These are phyloP conservation scores for Rhinichthys osculus DNA, from an alignment of 2,797 vertebrate species.

Conservation along the genomic window DNA sequence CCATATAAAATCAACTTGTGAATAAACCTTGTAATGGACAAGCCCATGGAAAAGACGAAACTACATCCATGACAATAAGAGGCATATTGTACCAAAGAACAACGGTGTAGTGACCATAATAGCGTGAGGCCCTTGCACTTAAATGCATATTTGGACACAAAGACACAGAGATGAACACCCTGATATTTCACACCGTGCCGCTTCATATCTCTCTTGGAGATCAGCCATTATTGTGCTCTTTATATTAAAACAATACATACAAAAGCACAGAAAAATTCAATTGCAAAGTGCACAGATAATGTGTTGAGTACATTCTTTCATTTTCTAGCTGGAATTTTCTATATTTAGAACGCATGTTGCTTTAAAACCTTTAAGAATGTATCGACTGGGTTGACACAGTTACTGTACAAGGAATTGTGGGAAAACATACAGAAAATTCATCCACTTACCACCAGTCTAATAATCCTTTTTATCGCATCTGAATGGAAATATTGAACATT, in stretches of 20 bases:
- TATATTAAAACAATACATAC: slow-evolving; percentile 56
- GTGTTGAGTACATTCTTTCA: slow-evolving; percentile 51
- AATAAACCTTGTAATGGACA: slow-evolving; percentile 44
- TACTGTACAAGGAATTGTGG: background rate
- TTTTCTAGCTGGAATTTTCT: slow-evolving; percentile 46
- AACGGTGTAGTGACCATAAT: background rate
- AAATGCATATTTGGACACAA: background rate
- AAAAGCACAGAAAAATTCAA: slow-evolving; percentile 2
- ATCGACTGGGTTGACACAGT: slow-evolving; percentile 47
- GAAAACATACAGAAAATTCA: background rate
- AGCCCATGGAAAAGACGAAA: slow-evolving; percentile 26
- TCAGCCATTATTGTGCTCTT: slow-evolving; percentile 43
- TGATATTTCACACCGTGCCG: background rate
- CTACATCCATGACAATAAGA: slow-evolving; percentile 25
- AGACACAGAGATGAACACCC: background rate
- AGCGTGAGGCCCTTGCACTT: background rate
- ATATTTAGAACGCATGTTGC: slow-evolving; percentile 42
- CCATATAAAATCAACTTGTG: slow-evolving; percentile 58
- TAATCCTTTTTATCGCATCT: background rate
- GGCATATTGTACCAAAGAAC: slow-evolving; percentile 19
- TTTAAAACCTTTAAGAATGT: slow-evolving; percentile 48
- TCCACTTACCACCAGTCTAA: background rate
- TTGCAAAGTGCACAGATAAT: slow-evolving; percentile 52
- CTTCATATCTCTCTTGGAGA: background rate
- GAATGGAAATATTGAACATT: slow-evolving; percentile 1